Evolutionary conservation across 2,797 vertebrate species (phyloP).

Genomic region (Sebastes flavidus): DNA sequence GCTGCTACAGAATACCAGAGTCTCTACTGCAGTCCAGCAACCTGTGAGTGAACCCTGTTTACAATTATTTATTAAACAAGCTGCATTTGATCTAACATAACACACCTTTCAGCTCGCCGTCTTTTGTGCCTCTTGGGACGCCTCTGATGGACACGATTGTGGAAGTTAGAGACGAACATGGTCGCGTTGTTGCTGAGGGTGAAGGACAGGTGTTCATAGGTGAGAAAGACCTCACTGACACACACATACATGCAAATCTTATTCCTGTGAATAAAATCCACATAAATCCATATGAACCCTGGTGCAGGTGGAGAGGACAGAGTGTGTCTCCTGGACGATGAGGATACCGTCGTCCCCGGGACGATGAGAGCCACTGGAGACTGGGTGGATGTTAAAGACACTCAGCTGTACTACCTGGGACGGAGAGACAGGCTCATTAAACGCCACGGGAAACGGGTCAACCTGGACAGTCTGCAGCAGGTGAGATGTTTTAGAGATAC

Average conservation of each 20-base stretch:
- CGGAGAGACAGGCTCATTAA: constrained; percentile 93
- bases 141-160: constrained; percentile 88
- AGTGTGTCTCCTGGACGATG: constrained; percentile 91
- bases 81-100: neutral
- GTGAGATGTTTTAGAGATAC: constrained; percentile 66
- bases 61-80: neutral
- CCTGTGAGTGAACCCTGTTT: constrained; percentile 51
- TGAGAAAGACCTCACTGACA: constrained; percentile 48
- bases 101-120: constrained; percentile 67
- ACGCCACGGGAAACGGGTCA: constrained; percentile 90
- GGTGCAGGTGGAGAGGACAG: constrained; percentile 88
- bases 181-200: constrained; percentile 84
- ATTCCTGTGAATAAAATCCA: neutral
- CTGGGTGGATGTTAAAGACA: constrained; percentile 84
- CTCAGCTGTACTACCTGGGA: constrained; percentile 87
- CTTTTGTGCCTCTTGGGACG: constrained; percentile 85
- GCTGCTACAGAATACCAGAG: constrained; percentile 86
- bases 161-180: constrained; percentile 87
- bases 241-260: neutral
- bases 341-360: constrained; percentile 77
- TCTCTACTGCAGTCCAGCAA: constrained; percentile 43
- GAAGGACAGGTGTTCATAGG: constrained; percentile 95
- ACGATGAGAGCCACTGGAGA: constrained; percentile 94
- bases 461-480: constrained; percentile 87
- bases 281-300: neutral